A percentile compares a stretch with the other conserved stretches of the same genome.
These are phyloP conservation scores for Pterostichus madidus DNA, from an alignment of 2,888 invertebrate species.

Conservation along the genomic window DNA sequence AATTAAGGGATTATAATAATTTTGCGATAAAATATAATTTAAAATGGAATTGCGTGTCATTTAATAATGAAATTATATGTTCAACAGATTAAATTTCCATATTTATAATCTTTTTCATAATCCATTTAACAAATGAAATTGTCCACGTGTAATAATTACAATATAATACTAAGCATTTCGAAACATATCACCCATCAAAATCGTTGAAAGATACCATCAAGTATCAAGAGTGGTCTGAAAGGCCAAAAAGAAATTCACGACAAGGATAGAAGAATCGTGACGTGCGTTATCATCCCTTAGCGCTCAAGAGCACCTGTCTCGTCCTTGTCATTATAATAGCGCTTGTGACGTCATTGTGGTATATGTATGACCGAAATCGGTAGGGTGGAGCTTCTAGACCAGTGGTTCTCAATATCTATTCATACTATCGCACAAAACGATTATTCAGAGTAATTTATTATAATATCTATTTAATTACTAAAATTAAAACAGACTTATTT, in stretches of 20 bases:
- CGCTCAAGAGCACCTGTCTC: not conserved
- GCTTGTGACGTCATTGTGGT: not conserved
- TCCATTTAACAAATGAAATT: not conserved
- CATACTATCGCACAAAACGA: too few relatives aligned
- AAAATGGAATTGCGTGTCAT: not conserved
- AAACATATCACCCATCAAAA: not conserved
- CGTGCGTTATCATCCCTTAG: not conserved
- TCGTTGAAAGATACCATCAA: not conserved
- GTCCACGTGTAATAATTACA: not conserved
- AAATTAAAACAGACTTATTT: too few relatives aligned
- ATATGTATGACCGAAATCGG: not conserved
- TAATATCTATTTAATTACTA: too few relatives aligned
- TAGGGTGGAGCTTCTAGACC: not conserved
- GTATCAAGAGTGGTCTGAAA: not conserved
- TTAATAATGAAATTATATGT: not conserved
- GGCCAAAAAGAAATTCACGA: not conserved
- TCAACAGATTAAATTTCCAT: constrained; percentile 14
- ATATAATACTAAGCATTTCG: not conserved
- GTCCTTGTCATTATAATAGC: not conserved
- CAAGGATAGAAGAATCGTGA: not conserved
- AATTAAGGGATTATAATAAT: constrained; percentile 5
- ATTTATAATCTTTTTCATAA: not conserved
- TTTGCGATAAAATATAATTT: not conserved
- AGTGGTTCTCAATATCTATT: not conserved
- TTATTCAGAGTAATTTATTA: too few relatives aligned